phyloP scores from a whole-genome alignment of 2,113 vertebrate species.

The Leiothrix lutea region DNA sequence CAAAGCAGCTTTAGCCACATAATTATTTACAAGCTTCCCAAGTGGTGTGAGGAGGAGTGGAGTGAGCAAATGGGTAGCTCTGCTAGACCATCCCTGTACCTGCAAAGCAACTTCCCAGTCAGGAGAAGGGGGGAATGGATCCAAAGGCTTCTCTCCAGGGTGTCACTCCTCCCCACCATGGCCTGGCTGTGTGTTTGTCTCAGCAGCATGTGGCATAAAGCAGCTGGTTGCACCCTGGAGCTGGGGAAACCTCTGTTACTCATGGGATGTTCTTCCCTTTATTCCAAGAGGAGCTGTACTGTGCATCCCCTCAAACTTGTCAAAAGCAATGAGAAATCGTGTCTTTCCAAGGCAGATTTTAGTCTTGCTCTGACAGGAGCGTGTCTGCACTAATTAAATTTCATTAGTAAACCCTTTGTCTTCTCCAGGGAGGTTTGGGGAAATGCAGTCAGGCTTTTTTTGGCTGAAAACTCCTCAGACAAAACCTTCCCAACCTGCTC shows the following conservation, averaged over 20 bases:
- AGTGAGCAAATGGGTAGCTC: not conserved
- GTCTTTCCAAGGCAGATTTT: not conserved
- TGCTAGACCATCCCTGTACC: not conserved
- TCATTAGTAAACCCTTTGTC: conserved; percentile 54
- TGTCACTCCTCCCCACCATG: not conserved
- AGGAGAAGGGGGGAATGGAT: not conserved
- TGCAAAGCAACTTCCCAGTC: not conserved
- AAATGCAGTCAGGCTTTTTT: conserved; percentile 20
- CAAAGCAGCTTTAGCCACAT: not conserved
- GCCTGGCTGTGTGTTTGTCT: not conserved
- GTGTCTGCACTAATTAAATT: conserved; percentile 42
- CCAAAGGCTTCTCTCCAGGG: not conserved
- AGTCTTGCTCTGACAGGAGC: conserved; percentile 34
- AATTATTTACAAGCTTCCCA: not conserved
- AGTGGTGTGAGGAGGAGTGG: not conserved
- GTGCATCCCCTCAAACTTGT: not conserved
- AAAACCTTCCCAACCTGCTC: not conserved
- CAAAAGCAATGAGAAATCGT: not conserved
- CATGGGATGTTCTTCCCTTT: not conserved
- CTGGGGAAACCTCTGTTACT: not conserved
- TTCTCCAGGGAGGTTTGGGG: conserved; percentile 37
- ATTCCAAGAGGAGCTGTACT: not conserved
- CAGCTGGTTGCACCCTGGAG: not conserved
- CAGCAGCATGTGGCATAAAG: not conserved
- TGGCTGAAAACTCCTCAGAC: conserved; percentile 33